Percentiles rank a stretch among this genome's conserved stretches.
These are phyloP conservation scores for Pseudocheirus occidentalis DNA, from an alignment of 2,797 vertebrate genomes.

Conservation along the genomic window DNA sequence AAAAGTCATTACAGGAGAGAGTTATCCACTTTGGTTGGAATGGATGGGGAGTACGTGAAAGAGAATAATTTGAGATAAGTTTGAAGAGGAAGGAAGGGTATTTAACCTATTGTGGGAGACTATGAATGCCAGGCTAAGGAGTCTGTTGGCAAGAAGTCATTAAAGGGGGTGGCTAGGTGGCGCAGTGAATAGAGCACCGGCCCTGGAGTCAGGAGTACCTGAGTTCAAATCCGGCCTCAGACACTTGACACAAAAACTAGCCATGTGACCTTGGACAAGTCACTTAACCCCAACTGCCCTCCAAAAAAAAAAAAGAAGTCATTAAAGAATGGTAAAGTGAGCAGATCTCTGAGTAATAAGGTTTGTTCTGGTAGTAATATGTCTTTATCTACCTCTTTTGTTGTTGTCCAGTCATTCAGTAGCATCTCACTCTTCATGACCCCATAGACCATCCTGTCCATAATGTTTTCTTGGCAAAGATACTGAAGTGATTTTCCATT, in stretches of 20 bases:
- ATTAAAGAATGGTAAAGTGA: neutral
- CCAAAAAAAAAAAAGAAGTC: too few relatives aligned
- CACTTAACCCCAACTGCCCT: too few relatives aligned
- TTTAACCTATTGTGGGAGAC: neutral
- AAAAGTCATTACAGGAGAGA: neutral
- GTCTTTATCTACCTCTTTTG: neutral
- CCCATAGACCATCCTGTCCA: neutral
- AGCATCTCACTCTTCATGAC: neutral
- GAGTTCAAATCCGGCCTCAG: too few relatives aligned
- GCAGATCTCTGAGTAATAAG: neutral
- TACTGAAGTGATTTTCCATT: neutral
- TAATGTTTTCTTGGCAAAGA: neutral
- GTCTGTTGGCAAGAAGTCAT: neutral
- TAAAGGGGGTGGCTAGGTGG: too few relatives aligned
- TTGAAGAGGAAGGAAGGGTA: neutral
- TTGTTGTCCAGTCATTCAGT: neutral
- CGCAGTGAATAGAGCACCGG: too few relatives aligned
- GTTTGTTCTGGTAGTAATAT: neutral
- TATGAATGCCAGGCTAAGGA: neutral
- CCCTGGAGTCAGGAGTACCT: too few relatives aligned
- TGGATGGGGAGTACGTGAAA: neutral
- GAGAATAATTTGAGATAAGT: neutral
- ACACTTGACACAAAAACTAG: too few relatives aligned
- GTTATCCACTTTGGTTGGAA: neutral
- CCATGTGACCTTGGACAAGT: too few relatives aligned